Conservation (phyloP, 2,113 vertebrate genomes). For the Gymnogyps californianus region DNA sequence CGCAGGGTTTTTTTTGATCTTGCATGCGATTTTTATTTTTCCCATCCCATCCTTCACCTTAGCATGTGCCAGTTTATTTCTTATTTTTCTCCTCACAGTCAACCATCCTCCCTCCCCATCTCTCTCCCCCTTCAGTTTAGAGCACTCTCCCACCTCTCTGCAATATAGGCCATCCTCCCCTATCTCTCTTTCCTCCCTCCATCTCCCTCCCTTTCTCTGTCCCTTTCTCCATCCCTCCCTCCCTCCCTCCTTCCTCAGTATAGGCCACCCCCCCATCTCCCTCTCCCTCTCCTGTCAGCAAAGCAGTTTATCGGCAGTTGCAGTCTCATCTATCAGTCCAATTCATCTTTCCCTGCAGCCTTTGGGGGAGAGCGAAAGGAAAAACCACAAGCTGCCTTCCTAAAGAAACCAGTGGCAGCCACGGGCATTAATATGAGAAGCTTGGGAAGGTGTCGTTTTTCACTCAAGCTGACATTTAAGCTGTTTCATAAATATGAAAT, state of each 20-base stretch:
- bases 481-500: conserved; percentile 82
- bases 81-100: background rate
- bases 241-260: background rate
- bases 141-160: background rate
- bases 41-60: background rate
- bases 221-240: background rate
- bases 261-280: background rate
- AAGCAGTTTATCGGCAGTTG: conserved; percentile 55
- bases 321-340: conserved; percentile 66
- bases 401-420: conserved; percentile 62
- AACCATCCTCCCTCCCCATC: background rate
- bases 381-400: conserved; percentile 60
- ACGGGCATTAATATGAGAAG: conserved; percentile 69
- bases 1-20: background rate
- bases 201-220: background rate
- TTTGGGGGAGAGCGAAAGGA: conserved; percentile 36
- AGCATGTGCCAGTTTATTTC: background rate
- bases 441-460: conserved; percentile 76
- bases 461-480: conserved; percentile 82
- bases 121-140: background rate
- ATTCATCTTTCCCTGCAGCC: conserved; percentile 59
- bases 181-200: background rate
- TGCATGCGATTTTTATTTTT: background rate
- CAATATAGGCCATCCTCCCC: background rate
- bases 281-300: conserved; percentile 28